A percentile compares a stretch with the other conserved stretches of the same genome.
These are phyloP conservation scores for Rhogogaster chlorosoma DNA, from an alignment of 2,888 invertebrate genomes.

Conservation along the genomic window DNA sequence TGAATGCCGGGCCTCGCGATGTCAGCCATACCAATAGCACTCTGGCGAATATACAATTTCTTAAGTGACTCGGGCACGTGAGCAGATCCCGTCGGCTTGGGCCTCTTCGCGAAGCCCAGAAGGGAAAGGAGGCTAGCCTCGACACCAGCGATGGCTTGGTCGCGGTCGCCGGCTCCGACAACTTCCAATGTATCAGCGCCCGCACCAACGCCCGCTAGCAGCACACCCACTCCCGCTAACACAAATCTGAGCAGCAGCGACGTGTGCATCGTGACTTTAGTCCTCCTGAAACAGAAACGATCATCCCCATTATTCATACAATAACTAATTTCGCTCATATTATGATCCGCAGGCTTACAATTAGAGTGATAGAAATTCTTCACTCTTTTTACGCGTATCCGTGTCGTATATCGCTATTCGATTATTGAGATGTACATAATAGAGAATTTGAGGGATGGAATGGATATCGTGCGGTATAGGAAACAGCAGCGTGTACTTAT, in stretches of 20 bases:
- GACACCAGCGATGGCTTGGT: constrained; percentile 77
- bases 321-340: neutral
- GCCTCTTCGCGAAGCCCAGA: constrained; percentile 82
- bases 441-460: neutral
- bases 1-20: constrained; percentile 85
- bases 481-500: neutral
- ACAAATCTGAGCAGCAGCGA: constrained; percentile 75
- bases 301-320: neutral
- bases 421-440: neutral
- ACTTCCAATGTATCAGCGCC: constrained; percentile 67
- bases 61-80: constrained; percentile 90
- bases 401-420: neutral
- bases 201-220: constrained; percentile 65
- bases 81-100: constrained; percentile 78
- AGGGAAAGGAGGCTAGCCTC: constrained; percentile 83
- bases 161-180: constrained; percentile 67
- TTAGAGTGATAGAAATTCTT: neutral
- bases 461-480: neutral
- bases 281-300: constrained; percentile 69
- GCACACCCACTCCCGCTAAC: constrained; percentile 75
- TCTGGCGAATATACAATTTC: constrained; percentile 87
- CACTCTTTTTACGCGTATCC: neutral
- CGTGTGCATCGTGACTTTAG: constrained; percentile 76
- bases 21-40: constrained; percentile 83
- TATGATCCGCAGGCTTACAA: too few species aligned